phyloP scores from a whole-genome alignment of 1,140 invertebrate genomes.

The Drosophila kikkawai region DNA sequence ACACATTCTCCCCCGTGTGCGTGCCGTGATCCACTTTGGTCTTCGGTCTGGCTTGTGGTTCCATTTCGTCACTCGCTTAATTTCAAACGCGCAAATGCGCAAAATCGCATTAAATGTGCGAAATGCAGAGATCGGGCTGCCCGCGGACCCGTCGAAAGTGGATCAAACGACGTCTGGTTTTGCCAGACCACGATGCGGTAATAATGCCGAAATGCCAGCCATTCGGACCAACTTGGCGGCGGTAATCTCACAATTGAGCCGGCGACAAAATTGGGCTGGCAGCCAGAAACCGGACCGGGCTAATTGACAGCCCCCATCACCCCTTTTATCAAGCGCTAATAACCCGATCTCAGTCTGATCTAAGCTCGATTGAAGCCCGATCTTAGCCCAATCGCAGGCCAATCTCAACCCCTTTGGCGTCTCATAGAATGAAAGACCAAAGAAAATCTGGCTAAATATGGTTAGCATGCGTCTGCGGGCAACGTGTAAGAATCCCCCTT shows the following conservation, averaged over 20 bases:
- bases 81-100: slow-evolving; percentile 79
- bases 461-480: slow-evolving; percentile 50
- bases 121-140: slow-evolving; percentile 43
- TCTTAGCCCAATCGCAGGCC: not conserved
- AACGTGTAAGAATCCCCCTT: slow-evolving; percentile 66
- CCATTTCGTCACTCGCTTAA: slow-evolving; percentile 80
- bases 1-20: slow-evolving; percentile 14
- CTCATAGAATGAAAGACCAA: slow-evolving; percentile 56
- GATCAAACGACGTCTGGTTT: slow-evolving; percentile 66
- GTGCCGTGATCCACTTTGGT: slow-evolving; percentile 67
- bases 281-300: slow-evolving; percentile 63
- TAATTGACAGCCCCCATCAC: slow-evolving; percentile 69
- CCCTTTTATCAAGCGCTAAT: slow-evolving; percentile 55
- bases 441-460: slow-evolving; percentile 44
- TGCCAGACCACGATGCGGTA: slow-evolving; percentile 67
- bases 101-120: slow-evolving; percentile 81
- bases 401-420: slow-evolving; percentile 15
- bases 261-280: slow-evolving; percentile 72
- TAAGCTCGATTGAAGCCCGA: slow-evolving; percentile 10
- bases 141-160: slow-evolving; percentile 55
- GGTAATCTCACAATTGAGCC: slow-evolving; percentile 65
- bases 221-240: slow-evolving; percentile 63
- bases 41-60: slow-evolving; percentile 25
- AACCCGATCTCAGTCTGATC: slow-evolving; percentile 35
- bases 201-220: slow-evolving; percentile 71